Evolutionary conservation across 2,113 vertebrate genomes (phyloP), one percentile per base, ranked within the genome.

Genomic region (Neogale vison): DNA sequence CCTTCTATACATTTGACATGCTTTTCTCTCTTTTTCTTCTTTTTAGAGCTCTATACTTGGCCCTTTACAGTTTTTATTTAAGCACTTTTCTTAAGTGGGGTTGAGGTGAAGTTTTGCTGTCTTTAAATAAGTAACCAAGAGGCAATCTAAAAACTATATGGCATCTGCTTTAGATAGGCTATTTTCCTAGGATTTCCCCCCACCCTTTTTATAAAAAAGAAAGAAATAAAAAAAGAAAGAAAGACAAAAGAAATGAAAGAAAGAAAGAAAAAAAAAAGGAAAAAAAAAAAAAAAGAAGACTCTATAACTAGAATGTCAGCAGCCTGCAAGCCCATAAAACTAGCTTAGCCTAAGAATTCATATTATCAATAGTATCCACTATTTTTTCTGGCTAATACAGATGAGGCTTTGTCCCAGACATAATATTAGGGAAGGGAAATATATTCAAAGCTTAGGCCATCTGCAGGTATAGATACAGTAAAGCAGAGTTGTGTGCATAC

Each of bases 101-200:
- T 80, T 94, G 69, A 95, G 31, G 15, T 74, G 21, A 90, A 95
- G n/a, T 24, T 76, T 57, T 95, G 6, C 17, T 96, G 10, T 85
- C 3, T 81, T 90, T 50, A 91, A 94, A 88, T 87, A 47, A 61
- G 10, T 36, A 72, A 59, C 21, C 3, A 1, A 79, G 31, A 80
- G 15, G 12, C 18, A 83, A 0, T 86, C 87, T 89, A 20, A 29
- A 89, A 81, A 8, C 14, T 69, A 69, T 18, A 57, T 96, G 59
- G 52, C 31, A 89, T 87, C 95, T 95, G n/a, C 39, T 74, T 96
- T 71, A 63, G 20, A 77, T 80, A 7, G 0, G 9, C 4, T 42
- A 23, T 42, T 86, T 90, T 72, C 71, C 21, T 39, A 82, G 29
- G 17, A 10, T 65, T 71, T 34, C 4, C 18, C 9, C 89, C 50